Evolutionary conservation across 2,797 vertebrate species (phyloP).

Genomic region (Tachyglossus aculeatus): DNA sequence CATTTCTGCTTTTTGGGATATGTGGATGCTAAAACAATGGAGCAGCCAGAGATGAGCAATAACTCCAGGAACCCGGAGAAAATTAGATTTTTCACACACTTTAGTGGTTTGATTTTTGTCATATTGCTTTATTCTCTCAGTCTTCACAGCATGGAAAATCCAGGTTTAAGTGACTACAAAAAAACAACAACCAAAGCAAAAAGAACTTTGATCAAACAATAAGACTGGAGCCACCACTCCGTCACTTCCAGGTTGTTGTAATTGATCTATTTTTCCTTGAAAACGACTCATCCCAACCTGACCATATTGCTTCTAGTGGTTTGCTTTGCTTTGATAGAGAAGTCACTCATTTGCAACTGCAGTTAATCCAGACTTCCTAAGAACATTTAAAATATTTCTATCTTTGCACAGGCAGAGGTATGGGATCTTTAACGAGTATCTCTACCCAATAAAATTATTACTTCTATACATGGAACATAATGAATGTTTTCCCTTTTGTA

Average conservation of each 20-base stretch:
- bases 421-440: slow-evolving; percentile 72
- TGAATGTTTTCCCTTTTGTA: slow-evolving; percentile 78
- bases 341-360: slow-evolving; percentile 69
- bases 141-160: slow-evolving; percentile 61
- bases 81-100: slow-evolving; percentile 16
- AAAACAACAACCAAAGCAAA: too few species aligned
- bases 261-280: slow-evolving; percentile 50
- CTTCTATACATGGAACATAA: slow-evolving; percentile 78
- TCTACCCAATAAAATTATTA: slow-evolving; percentile 77
- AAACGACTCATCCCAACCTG: slow-evolving; percentile 67
- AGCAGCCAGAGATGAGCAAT: not conserved
- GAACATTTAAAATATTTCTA: slow-evolving; percentile 68
- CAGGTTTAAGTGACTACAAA: slow-evolving; percentile 37
- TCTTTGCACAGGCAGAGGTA: slow-evolving; percentile 76
- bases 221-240: slow-evolving; percentile 66
- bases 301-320: slow-evolving; percentile 70
- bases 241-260: slow-evolving; percentile 68
- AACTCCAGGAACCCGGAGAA: slow-evolving; percentile 12
- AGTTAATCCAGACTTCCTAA: slow-evolving; percentile 67
- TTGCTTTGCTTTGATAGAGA: slow-evolving; percentile 62
- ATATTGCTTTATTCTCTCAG: slow-evolving; percentile 36
- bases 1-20: slow-evolving; percentile 26
- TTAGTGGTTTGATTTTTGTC: slow-evolving; percentile 10
- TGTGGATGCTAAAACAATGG: slow-evolving; percentile 26
- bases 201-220: slow-evolving; percentile 75